Base-by-base conservation (phyloP, 64 coral and sea anemone genomes). In the Montipora efflorescens region DNA sequence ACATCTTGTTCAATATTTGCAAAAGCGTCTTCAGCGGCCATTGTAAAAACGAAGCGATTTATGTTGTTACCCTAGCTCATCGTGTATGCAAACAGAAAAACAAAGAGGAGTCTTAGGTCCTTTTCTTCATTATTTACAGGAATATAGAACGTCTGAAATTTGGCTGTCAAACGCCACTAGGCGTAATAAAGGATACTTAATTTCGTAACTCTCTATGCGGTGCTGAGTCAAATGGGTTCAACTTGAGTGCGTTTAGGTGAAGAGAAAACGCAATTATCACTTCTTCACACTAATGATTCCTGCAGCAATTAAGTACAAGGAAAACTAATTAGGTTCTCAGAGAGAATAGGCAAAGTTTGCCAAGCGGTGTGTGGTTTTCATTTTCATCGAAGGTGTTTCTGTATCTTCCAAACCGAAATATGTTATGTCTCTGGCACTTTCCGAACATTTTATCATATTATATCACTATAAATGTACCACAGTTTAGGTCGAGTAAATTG, bases 1-100 rank as follows among this genome's bases (percentile, higher is more conserved):
- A 72, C 9, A 86, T 86, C 67, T 86, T 51, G 53, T 47, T 59
- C 68, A 72, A 86, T 86, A 86, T 86, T 86, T 86, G 82, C 82
- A 85, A 70, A 36, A 69, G 82, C 82, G 19, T 69, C 82, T 70
- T 14, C 62, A 21, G 82, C 82, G 62, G 82, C 82, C 82, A 86
- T 86, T 86, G 68, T 86, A 7, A 70, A 70, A 86, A 50, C 66
- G 82, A 71, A 48, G 66, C 43, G 82, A 71, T 86, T 86, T 86
- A 45, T 46, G 46, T 62, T 71, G 47, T 86, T 86, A 86, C 70
- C 18, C 82, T 72, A 93, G 80, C 83, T 88, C 92, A 93, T 93
- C 87, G 66, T 88, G 44, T 84, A 93, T 93, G 92, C 92, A 93
- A 93, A 93, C 91, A 93, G 43, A 45, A 78, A 77, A 93, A 93